Base-by-base conservation (phyloP, 2,113 vertebrate genomes). In the Lethenteron camtschaticum region DNA sequence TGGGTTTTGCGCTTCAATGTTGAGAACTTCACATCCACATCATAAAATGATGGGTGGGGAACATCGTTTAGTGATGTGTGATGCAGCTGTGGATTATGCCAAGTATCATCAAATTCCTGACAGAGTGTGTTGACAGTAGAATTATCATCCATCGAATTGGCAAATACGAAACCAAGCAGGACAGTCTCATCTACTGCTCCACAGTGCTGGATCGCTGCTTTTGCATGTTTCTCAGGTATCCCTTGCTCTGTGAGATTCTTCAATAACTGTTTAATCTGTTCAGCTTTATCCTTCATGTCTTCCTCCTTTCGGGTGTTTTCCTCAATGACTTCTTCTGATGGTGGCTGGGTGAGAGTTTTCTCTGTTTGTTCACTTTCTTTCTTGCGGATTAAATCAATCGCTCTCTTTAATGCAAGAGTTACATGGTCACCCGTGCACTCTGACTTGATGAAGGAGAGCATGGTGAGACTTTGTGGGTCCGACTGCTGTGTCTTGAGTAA, bases 401-500 rank as follows among this genome's bases (percentile, higher is more conserved):
- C 63, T 76, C 58, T 16, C n/a, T 66, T 24, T 24, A 66, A 66
- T 66, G 63, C 63, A 66, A 9, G n/a, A 16, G n/a, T 10, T 66
- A 85, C 20, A 12, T 84, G 81, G 57, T 12, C 68, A 1, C 74
- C 69, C 3, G 69, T 77, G 71, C 82, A 75, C 8, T 75, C 73
- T 3, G 76, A 74, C 71, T 83, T 85, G 56, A 85, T 72, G 20
- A 74, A 68, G 1, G 74, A 78, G 9, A 85, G 77, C 60, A 85
- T 73, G 69, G 77, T 70, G 77, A 82, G 79, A 55, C 82, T 69
- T 70, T 81, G 70, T 9, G 75, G 71, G 14, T 79, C 77, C 56
- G 75, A 68, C 5, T 18, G 58, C 58, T 58, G 71, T 13, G n/a
- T n/a, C 11, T 68, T 70, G 68, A 75, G 77, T 58, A 77, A 73